Evolutionary conservation across 1,140 invertebrate species (phyloP).

Genomic region (Zaprionus vittiger): DNA sequence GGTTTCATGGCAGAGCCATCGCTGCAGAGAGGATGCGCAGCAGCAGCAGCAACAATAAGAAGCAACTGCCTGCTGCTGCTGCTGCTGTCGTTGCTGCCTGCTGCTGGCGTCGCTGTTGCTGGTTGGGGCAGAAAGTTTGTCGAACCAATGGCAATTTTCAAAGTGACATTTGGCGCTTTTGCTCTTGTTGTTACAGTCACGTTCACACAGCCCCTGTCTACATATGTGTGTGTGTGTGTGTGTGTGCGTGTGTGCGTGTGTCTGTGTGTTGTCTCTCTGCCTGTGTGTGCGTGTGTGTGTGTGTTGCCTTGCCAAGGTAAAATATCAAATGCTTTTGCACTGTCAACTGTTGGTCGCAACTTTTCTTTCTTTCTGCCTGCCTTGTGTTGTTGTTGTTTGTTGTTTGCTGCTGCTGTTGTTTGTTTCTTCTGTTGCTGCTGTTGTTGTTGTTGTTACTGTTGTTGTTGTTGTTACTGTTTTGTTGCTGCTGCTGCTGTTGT

Average conservation of each 20-base stretch:
- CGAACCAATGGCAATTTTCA: slow-evolving; percentile 84
- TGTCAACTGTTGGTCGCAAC: slow-evolving; percentile 81
- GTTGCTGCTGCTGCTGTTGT: slow-evolving; percentile 16
- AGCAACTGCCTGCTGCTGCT: slow-evolving; percentile 14
- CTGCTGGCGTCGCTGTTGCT: slow-evolving; percentile 26
- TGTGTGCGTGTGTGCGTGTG: slow-evolving; percentile 29
- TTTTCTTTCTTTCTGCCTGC: slow-evolving; percentile 45
- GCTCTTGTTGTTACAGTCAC: slow-evolving; percentile 61
- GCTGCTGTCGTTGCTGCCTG: slow-evolving; percentile 3
- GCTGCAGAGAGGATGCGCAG: slow-evolving; percentile 70
- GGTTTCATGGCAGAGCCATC: slow-evolving; percentile 42
- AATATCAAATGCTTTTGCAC: slow-evolving; percentile 83
- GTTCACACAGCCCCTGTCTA: slow-evolving; percentile 50
- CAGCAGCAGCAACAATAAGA: slow-evolving; percentile 13
- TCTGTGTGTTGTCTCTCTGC: slow-evolving; percentile 21
- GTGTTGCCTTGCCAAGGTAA: slow-evolving; percentile 76
- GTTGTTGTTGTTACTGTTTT: slow-evolving; percentile 15
- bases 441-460: slow-evolving; percentile 14
- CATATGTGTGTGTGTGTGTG: slow-evolving; percentile 15
- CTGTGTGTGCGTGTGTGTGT: slow-evolving; percentile 38
- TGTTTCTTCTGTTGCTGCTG: slow-evolving; percentile 27
- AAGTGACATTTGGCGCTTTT: slow-evolving; percentile 84
- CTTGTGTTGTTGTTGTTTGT: slow-evolving; percentile 28
- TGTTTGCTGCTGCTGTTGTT: slow-evolving; percentile 24
- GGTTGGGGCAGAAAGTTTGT: slow-evolving; percentile 63